Evolutionary conservation across 1,140 invertebrate genomes (phyloP).

Genomic region (Drosophila kikkawai): DNA sequence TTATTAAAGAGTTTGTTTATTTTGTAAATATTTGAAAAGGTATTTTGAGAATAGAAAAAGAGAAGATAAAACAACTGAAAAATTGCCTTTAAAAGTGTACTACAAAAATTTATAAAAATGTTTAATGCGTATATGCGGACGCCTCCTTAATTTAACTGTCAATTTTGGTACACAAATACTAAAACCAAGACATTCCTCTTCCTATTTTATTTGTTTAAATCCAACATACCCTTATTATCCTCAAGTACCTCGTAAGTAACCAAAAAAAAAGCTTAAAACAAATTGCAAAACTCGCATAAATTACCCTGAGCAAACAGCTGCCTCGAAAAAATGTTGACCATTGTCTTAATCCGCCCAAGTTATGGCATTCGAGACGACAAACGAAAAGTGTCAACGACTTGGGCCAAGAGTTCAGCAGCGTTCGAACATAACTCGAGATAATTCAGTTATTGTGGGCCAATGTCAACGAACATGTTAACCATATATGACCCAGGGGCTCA

Average conservation of each 20-base stretch:
- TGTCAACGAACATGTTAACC: conserved; percentile 73
- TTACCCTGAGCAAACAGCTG: conserved; percentile 28
- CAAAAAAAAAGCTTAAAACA: conserved; percentile 1
- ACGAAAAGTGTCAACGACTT: conserved; percentile 65
- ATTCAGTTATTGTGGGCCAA: conserved; percentile 69
- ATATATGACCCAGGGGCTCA: conserved; percentile 37
- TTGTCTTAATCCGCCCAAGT: conserved; percentile 69
- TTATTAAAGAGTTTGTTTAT: not conserved
- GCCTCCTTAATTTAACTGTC: not conserved
- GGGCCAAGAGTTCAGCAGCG: conserved; percentile 28
- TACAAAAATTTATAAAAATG: not conserved
- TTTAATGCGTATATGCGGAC: too few species aligned
- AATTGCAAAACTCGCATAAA: conserved; percentile 42
- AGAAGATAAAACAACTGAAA: not conserved
- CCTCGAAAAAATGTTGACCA: conserved; percentile 44
- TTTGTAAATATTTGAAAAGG: not conserved
- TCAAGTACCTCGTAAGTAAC: not conserved
- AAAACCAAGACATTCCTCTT: not conserved
- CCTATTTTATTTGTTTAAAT: not conserved
- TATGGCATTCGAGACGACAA: conserved; percentile 50
- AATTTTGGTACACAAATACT: too few species aligned
- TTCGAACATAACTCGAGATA: conserved; percentile 71
- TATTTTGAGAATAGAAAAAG: not conserved
- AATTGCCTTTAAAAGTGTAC: not conserved
- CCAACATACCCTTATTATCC: not conserved